phyloP scores from a whole-genome alignment of 1,140 invertebrate genomes.

The Hesperophylax magnus region DNA sequence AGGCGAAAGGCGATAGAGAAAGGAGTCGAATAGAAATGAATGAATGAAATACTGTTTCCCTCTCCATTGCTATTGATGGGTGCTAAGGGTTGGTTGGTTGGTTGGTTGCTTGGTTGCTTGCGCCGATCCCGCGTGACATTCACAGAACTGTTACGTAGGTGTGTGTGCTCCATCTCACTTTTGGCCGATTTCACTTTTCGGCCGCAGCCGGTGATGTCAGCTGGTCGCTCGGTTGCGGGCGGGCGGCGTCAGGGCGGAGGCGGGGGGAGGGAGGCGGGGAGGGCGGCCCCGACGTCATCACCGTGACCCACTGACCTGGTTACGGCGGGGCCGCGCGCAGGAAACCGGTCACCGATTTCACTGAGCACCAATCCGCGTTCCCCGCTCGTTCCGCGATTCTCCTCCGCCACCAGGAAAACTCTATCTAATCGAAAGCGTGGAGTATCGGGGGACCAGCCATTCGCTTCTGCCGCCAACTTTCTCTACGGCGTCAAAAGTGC shows the following conservation, averaged over 20 bases:
- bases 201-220: constrained; percentile 42
- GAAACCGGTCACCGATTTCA: constrained; percentile 57
- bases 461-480: background rate
- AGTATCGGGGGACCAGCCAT: background rate
- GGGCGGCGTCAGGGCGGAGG: constrained; percentile 12
- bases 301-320: constrained; percentile 58
- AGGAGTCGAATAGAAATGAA: constrained; percentile 9
- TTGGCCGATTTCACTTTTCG: constrained; percentile 57
- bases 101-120: background rate
- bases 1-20: background rate
- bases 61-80: constrained; percentile 32
- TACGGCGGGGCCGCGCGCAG: constrained; percentile 50
- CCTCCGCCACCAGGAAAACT: constrained; percentile 27
- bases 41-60: constrained; percentile 10
- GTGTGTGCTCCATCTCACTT: constrained; percentile 36
- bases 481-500: no score
- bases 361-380: constrained; percentile 18
- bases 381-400: constrained; percentile 14
- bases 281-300: constrained; percentile 53
- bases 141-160: background rate
- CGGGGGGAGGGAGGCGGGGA: background rate
- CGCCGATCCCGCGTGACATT: constrained; percentile 14
- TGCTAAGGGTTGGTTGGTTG: constrained; percentile 2
- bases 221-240: constrained; percentile 7
- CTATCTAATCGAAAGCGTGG: constrained; percentile 11